Base-by-base conservation (phyloP, 2,113 vertebrate genomes). In the Salvelinus alpinus region DNA sequence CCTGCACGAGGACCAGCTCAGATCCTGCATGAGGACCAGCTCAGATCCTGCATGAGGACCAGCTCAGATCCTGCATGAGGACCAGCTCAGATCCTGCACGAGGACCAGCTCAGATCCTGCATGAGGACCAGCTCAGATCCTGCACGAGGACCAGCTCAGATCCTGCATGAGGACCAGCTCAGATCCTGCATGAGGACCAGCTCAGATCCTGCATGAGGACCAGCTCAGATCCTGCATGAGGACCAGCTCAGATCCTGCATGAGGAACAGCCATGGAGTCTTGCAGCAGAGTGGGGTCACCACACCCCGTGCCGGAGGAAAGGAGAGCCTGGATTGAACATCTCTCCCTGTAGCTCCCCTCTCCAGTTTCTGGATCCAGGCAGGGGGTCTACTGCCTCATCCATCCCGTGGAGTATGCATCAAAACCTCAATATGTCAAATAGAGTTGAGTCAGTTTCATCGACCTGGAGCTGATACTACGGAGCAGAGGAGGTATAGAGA, bases 1-100 rank as follows among this genome's bases (percentile, higher is more conserved):
- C 90, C 85, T 87, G 84, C 76, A 84, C 38, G 75, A 86, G 84
- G 83, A 80, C 71, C 24, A 24, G 24, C 24, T 24, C 24, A 24
- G 24, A 24, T 24, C 24, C 24, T 24, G 24, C 24, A 24, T 1
- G 24, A 24, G 24, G 24, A 24, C 24, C 24, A 24, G 24, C 24
- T 24, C 24, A 24, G n/a, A 24, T 24, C 24, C 24, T 24, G 24
- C 24, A 24, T 1, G 24, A 24, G 24, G 24, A 1, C 24, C 24
- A 24, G 24, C 24, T 24, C 24, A 24, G 24, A 24, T 24, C 24
- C 24, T 24, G 24, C 24, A 24, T 1, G 24, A 24, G 24, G 24
- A 24, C 24, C 24, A 24, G 24, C 24, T 24, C 24, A 24, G 24
- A 24, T 24, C 24, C 24, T 24, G 24, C 24, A 24, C 24, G 24